These are phyloP conservation scores for Habrosyne pyritoides DNA, from an alignment of 2,888 invertebrate species.

Conservation along the genomic window DNA sequence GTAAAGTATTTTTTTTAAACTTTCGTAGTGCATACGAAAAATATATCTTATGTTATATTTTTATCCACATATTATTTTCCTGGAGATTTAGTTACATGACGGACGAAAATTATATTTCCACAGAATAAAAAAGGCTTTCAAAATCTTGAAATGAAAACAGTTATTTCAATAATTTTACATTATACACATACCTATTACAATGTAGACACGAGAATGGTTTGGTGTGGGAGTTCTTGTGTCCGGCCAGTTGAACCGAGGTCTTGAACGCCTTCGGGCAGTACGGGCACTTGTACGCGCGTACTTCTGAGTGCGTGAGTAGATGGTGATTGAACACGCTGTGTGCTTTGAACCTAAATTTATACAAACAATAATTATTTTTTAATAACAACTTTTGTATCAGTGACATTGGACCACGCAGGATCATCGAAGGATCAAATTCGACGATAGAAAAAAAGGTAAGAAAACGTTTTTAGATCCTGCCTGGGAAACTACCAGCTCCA, in stretches of 20 bases:
- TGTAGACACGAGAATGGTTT: conserved; percentile 91
- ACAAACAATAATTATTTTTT: not conserved
- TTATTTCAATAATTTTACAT: not conserved
- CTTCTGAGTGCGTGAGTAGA: conserved; percentile 88
- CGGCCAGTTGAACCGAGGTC: conserved; percentile 90
- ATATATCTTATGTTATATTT: no score
- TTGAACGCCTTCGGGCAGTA: conserved; percentile 91
- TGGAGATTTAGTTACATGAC: no score
- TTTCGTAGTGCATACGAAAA: no score
- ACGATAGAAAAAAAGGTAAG: no score
- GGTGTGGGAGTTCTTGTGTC: conserved; percentile 91
- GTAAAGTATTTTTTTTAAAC: no score
- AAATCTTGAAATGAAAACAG: not conserved
- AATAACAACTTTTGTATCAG: not conserved
- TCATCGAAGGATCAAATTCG: no score
- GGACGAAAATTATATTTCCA: no score
- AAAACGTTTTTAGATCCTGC: no score
- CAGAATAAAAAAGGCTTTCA: no score
- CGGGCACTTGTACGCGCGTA: conserved; percentile 89
- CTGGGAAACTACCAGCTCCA: no score
- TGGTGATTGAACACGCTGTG: conserved; percentile 92
- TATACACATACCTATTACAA: conserved; percentile 82
- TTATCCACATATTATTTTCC: no score
- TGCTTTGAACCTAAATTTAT: conserved; percentile 86
- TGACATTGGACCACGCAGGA: no score